Percentiles rank a stretch among this genome's conserved stretches.
Conservation (phyloP, 1,140 invertebrate species). For the Lithobius niger region DNA sequence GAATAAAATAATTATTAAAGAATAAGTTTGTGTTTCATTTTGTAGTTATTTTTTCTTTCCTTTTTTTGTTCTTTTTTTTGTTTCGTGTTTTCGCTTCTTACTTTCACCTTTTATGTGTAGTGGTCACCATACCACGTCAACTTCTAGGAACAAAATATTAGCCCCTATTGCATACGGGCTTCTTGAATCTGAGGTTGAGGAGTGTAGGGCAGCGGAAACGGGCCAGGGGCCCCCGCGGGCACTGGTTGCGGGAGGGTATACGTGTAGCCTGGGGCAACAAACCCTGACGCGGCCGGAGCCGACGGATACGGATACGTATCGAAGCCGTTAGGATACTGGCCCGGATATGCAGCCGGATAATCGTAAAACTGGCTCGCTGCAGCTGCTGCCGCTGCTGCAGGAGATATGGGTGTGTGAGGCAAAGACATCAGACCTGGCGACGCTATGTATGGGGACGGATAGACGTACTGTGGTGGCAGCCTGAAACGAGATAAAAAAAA, state of each 20-base stretch:
- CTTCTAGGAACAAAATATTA: too few relatives aligned
- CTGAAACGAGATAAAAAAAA: slow-evolving; percentile 35
- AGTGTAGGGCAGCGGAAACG: slow-evolving; percentile 14
- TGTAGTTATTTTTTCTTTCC: too few relatives aligned
- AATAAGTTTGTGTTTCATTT: too few relatives aligned
- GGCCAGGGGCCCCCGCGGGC: slow-evolving; percentile 11
- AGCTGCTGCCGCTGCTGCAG: slow-evolving; percentile 45
- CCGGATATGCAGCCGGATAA: slow-evolving; percentile 38
- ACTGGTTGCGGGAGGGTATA: slow-evolving; percentile 8
- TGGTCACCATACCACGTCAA: too few relatives aligned
- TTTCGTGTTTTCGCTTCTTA: too few relatives aligned
- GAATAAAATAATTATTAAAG: too few relatives aligned
- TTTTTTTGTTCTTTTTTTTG: too few relatives aligned
- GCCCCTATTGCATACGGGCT: slow-evolving; percentile 14
- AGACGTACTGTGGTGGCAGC: slow-evolving; percentile 58
- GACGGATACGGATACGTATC: not conserved
- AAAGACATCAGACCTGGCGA: slow-evolving; percentile 42
- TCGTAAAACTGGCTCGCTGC: slow-evolving; percentile 54
- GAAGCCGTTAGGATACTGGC: slow-evolving; percentile 13
- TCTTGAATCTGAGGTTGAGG: slow-evolving; percentile 14
- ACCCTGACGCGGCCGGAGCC: slow-evolving; percentile 2
- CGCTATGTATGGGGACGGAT: slow-evolving; percentile 37
- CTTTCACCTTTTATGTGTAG: too few relatives aligned
- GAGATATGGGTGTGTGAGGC: slow-evolving; percentile 46
- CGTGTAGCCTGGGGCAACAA: slow-evolving; percentile 1